Conservation (phyloP, 2,888 invertebrate species). For the Drosophila pseudotalamancana region DNA sequence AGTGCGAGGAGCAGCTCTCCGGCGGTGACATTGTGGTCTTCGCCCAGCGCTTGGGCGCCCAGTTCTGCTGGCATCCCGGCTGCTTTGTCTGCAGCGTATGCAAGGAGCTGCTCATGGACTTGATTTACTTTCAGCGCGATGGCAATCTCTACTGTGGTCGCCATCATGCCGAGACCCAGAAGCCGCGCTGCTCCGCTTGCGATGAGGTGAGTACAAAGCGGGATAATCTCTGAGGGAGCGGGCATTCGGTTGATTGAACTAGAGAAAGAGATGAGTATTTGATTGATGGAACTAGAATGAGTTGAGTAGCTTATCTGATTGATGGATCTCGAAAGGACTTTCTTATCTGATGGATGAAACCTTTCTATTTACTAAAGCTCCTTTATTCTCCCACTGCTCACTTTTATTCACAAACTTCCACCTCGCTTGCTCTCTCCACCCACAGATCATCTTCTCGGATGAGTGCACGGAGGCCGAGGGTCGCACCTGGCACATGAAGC, state of each 20-base stretch:
- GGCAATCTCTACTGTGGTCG: conserved; percentile 97
- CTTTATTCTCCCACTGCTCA: background rate
- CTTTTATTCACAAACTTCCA: background rate
- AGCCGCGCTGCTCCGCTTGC: conserved; percentile 98
- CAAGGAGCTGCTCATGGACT: conserved; percentile 96
- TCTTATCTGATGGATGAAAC: too few species aligned
- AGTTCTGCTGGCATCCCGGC: conserved; percentile 96
- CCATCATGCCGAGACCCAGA: conserved; percentile 98
- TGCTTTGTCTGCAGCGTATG: conserved; percentile 97
- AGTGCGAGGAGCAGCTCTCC: conserved; percentile 94
- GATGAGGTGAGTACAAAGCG: conserved; percentile 91
- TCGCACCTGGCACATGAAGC: conserved; percentile 99
- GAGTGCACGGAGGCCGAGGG: conserved; percentile 99
- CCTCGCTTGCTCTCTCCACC: background rate
- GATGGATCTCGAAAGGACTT: too few species aligned
- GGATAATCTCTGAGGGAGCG: too few species aligned
- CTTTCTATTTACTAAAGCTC: too few species aligned
- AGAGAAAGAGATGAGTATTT: too few species aligned
- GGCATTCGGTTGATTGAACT: too few species aligned
- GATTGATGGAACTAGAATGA: too few species aligned
- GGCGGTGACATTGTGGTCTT: conserved; percentile 96
- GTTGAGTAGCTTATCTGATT: too few species aligned
- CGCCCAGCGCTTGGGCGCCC: conserved; percentile 93
- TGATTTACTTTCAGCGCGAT: conserved; percentile 97
- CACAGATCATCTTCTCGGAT: conserved; percentile 97